Evolutionary conservation across 2,113 vertebrate genomes (phyloP), one percentile per base, ranked within the genome.

Genomic region (Antechinus stuartii): DNA sequence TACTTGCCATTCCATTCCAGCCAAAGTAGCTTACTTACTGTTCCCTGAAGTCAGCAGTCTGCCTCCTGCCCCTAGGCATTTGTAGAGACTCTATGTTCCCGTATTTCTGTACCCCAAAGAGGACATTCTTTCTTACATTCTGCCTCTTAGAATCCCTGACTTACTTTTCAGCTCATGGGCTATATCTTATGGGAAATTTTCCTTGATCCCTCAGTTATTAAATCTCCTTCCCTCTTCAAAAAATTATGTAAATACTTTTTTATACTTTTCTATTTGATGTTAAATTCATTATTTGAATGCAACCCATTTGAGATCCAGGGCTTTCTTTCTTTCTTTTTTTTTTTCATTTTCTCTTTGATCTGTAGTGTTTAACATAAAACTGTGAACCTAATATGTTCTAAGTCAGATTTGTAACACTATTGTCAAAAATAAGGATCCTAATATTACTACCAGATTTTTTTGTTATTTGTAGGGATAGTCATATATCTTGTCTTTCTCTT

Each of bases 371-470:
- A 22, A 8, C 35, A 76, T 42, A 76, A 76, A n/a, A 76, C 35
- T 6, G 19, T 76, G 68, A n/a, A 35, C n/a, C 19, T 84, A n/a
- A 12, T 42, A 22, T 7, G 6, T 84, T 84, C 68, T 42, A 23
- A 8, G 22, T 49, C 10, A 25, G 8, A 19, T 27, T 97, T 96
- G 54, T 94, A 96, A 96, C 46, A 0, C 57, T 98, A 96, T 97
- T 98, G 97, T 94, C 96, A 98, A 92, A 97, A 56, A 49, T 94
- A 92, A 90, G 92, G 96, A 27, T 27, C 53, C 93, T 97, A 97
- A 98, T 96, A 97, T 94, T 93, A 4, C 30, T 92, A 93, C 91
- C 95, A 94, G 89, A 91, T 95, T 94, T 96, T 96, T 97, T 97
- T 94, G 95, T 54, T 96, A 95, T 54, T 96, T 90, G 49, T 47